These are phyloP conservation scores for Romanogobio albipinnatus DNA, from an alignment of 2,113 vertebrate genomes.

Conservation along the genomic window DNA sequence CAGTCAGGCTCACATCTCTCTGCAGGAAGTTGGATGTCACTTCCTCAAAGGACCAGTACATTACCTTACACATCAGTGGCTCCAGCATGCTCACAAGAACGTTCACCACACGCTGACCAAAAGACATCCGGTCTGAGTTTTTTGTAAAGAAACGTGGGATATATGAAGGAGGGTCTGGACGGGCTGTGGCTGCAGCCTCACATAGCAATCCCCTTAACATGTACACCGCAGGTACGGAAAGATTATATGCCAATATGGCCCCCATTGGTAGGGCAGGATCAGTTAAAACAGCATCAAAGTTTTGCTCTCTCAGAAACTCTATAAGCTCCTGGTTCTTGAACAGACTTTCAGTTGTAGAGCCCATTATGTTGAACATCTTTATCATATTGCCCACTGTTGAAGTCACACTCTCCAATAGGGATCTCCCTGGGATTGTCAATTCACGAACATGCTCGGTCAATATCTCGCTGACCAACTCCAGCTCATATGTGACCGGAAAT, in stretches of 20 bases:
- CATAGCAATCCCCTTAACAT: conserved; percentile 73
- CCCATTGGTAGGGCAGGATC: conserved; percentile 71
- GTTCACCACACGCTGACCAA: conserved; percentile 78
- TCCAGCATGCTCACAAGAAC: conserved; percentile 74
- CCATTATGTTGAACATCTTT: rapidly evolving
- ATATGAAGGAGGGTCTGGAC: conserved; percentile 73
- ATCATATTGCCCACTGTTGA: not conserved
- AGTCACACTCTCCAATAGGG: conserved; percentile 66
- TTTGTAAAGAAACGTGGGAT: conserved; percentile 76
- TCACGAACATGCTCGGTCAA: rapidly evolving
- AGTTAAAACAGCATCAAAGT: conserved; percentile 74
- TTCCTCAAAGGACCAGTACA: conserved; percentile 68
- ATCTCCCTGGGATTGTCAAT: not conserved
- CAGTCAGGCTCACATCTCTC: conserved; percentile 68
- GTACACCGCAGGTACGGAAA: conserved; percentile 68
- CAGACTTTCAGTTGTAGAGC: conserved; percentile 69
- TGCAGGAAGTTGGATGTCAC: conserved; percentile 73
- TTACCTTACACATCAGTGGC: conserved; percentile 59
- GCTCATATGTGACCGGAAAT: conserved; percentile 65
- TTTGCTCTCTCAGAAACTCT: conserved; percentile 51
- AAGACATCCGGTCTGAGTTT: conserved; percentile 80
- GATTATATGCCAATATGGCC: conserved; percentile 63
- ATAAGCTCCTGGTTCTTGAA: conserved; percentile 68
- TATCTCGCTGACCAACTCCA: conserved; percentile 55
- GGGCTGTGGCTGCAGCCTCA: conserved; percentile 66